Evolutionary conservation across 37 sponge, comb jelly and placozoan genomes (phyloP), one percentile per base, ranked within the genome.

Genomic region (Haliclona indistincta): DNA sequence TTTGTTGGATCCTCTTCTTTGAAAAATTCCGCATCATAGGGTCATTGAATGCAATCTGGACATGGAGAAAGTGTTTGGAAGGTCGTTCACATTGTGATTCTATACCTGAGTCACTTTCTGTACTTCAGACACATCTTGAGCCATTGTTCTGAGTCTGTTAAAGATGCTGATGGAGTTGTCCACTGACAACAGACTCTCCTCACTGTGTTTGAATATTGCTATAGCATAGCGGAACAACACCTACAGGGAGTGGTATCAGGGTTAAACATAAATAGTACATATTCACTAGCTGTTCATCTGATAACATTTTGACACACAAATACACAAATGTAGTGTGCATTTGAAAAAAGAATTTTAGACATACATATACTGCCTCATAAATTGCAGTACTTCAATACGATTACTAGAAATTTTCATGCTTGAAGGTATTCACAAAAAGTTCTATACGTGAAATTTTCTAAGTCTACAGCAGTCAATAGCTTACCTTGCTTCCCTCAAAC

Each of bases 151-250:
- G 13, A 90, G 73, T 29, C 84, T 71, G 71, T 93, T 97, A 78
- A 87, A 97, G 26, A 93, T 80, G 35, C 43, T 60, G 40, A 85
- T 86, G 56, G 95, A 76, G 70, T 82, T 86, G 43, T 70, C 65
- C 15, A 34, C 28, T 7, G 43, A 8, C 25, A 97, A 74, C 2
- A 97, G 56, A 8, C 39, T 43, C 28, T 97, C 98, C 45, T 97
- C 92, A 74, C 89, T 80, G 41, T 88, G 73, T 52, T 88, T 87
- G 93, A 97, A 97, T 61, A 94, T 85, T 74, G 98, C 95, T 5
- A 97, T 77, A 53, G 98, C 94, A 78, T 68, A 97, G 22, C 98
- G 75, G 72, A 97, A 97, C 43, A 97, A 76, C 15, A 97, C 88
- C 74, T 92, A 2, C 84, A 70, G n/a, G 92, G 54, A 86, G 85